Evolutionary conservation across 2,888 invertebrate species (phyloP).

Genomic region (Zonitis immaculata): DNA sequence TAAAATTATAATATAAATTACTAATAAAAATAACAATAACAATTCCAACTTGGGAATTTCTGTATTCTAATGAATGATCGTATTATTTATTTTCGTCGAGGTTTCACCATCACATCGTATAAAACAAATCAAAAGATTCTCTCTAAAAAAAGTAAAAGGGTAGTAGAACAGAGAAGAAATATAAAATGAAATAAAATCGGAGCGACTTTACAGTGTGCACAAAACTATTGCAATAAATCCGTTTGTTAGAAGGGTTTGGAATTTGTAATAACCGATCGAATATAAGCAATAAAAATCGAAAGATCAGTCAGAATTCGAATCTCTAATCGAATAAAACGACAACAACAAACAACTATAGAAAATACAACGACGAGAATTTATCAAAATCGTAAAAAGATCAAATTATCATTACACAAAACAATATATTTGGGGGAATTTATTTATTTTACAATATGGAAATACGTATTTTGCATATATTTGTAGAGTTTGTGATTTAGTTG

Average conservation of each 20-base stretch:
- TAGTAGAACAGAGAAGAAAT: conserved; percentile 32
- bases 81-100: neutral
- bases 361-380: neutral
- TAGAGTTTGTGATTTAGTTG: conserved; percentile 34
- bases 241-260: conserved; percentile 39
- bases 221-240: conserved; percentile 44
- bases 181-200: too few relatives aligned
- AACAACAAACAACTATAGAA: neutral
- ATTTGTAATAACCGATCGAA: conserved; percentile 44
- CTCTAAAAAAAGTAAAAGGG: too few relatives aligned
- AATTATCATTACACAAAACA: too few relatives aligned
- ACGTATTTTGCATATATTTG: conserved; percentile 32
- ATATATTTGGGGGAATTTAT: too few relatives aligned
- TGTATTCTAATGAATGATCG: neutral
- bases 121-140: conserved; percentile 15
- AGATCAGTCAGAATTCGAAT: conserved; percentile 25
- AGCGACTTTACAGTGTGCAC: conserved; percentile 28
- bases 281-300: conserved; percentile 40
- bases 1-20: neutral
- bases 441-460: too few relatives aligned
- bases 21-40: neutral
- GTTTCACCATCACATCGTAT: neutral
- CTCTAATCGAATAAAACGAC: conserved; percentile 22
- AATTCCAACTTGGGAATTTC: neutral
- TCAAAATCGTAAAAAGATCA: neutral